Base-by-base conservation (phyloP, 2,888 invertebrate species). In the Dryobota labecula region DNA sequence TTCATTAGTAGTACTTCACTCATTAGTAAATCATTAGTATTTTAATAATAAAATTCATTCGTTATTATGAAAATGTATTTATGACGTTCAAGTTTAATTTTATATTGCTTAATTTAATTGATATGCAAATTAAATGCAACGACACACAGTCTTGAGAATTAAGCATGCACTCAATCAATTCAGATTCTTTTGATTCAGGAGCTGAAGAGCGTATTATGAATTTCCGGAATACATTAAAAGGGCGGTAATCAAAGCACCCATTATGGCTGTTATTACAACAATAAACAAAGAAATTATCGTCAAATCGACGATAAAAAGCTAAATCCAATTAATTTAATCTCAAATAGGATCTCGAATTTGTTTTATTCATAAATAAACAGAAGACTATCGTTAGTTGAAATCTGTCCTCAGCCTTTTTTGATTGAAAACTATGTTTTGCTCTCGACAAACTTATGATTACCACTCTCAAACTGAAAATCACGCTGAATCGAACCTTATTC, bases 341-440 rank as follows among this genome's bases (percentile, higher is more conserved):
- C 72, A 63, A 82, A 82, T 85, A 81, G 80, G 75, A 89, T 89
- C 87, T 84, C 69, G 84, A 86, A 87, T 87, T 88, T 85, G 88
- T 86, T 87, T 88, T 87, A 87, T 85, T 84, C 83, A 82, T 81
- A 83, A 84, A 84, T 84, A 84, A 82, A 82, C 76, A 76, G 66
- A 75, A 74, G 69, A 56, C 76, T 87, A 91, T 92, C 92, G 87
- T 84, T 82, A 79, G 83, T 86, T 82, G 69, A 84, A 88, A 92
- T 92, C 92, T 88, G 89, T 91, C 89, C 88, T 89, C 87, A 80
- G 84, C 78, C 85, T 85, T 88, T 84, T 89, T 89, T 89, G 88
- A 90, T 89, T 86, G 87, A 89, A 88, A 88, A 87, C 88, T 87
- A 87, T 80, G 84, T 78, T 84, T 80, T 77, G 77, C 24, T 54